Base-by-base conservation (phyloP, 2,797 vertebrate species). In the Glyptemys insculpta region DNA sequence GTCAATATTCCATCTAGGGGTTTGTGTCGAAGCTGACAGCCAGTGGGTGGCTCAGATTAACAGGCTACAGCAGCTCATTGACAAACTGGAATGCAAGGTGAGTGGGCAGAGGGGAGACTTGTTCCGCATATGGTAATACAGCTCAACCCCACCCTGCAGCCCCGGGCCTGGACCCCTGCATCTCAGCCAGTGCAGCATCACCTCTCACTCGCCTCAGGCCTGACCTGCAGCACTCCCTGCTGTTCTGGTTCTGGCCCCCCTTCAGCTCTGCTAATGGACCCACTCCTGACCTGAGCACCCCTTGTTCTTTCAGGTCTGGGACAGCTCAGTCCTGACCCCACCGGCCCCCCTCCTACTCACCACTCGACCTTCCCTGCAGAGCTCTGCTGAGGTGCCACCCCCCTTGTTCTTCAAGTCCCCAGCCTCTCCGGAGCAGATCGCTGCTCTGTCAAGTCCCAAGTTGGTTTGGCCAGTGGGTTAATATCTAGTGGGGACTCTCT, bases 51-150 rank as follows among this genome's bases (percentile, higher is more conserved):
- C 99, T 93, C 99, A 99, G 97, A 98, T 99, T 96, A 99, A 98
- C 96, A 98, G 99, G 93, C 99, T 99, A 78, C 99, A 99, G 97
- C 99, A 99, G 86, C 99, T 99, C 92, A 98, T 99, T 18, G 99
- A 99, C 96, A 99, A 99, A 96, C 98, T 99, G 76, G 99, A 99
- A 98, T 99, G 98, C 97, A 99, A 99, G 99, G 99, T 99, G 96
- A 5, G 98, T 1, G 27, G 85, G 72, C 3, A 12, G 1, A 1
- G 19, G 53, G 57, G 5, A n/a, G 23, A 31, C 74, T 44, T 47
- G 41, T 76, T 76, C 25, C 25, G 12, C 47, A 9, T 0, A 16
- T 54, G 81, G 72, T 81, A 54, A 92, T 12, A 31, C 74, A 78
- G 12, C 44, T 49, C 44, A 49, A 65, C 76, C 49, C 49, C 91